Percentiles rank a stretch among this genome's conserved stretches.
These are phyloP conservation scores for Drosophila stalkeri DNA, from an alignment of 2,888 invertebrate species.

Conservation along the genomic window DNA sequence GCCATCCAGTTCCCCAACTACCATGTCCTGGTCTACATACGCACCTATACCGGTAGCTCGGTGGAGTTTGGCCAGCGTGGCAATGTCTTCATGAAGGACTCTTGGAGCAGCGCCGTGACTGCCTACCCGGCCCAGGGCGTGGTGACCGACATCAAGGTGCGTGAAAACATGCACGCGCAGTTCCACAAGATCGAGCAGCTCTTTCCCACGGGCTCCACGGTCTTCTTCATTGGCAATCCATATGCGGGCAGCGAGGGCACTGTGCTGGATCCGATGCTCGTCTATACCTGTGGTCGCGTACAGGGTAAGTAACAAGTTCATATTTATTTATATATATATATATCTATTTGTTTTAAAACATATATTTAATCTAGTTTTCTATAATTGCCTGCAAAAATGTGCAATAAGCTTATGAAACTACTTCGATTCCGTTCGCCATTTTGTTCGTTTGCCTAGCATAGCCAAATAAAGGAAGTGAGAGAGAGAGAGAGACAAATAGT, in stretches of 20 bases:
- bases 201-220: slow-evolving; percentile 88
- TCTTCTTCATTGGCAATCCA: slow-evolving; percentile 92
- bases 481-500: not conserved
- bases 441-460: not conserved
- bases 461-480: not conserved
- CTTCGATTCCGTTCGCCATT: not conserved
- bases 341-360: no score
- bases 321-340: no score
- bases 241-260: slow-evolving; percentile 93
- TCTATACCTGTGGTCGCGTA: slow-evolving; percentile 82
- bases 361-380: no score
- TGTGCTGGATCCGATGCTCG: slow-evolving; percentile 86
- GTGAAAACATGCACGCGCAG: slow-evolving; percentile 82
- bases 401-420: not conserved
- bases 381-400: not conserved
- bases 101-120: slow-evolving; percentile 88
- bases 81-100: slow-evolving; percentile 88
- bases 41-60: slow-evolving; percentile 89
- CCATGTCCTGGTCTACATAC: slow-evolving; percentile 89
- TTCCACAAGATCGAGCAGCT: slow-evolving; percentile 86
- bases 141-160: slow-evolving; percentile 70
- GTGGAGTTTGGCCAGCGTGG: slow-evolving; percentile 88
- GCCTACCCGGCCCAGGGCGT: slow-evolving; percentile 87
- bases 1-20: slow-evolving; percentile 92
- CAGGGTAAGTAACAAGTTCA: slow-evolving; percentile 64